phyloP scores from a whole-genome alignment of 2,113 vertebrate genomes.

The Petrocephalus zakoni region DNA sequence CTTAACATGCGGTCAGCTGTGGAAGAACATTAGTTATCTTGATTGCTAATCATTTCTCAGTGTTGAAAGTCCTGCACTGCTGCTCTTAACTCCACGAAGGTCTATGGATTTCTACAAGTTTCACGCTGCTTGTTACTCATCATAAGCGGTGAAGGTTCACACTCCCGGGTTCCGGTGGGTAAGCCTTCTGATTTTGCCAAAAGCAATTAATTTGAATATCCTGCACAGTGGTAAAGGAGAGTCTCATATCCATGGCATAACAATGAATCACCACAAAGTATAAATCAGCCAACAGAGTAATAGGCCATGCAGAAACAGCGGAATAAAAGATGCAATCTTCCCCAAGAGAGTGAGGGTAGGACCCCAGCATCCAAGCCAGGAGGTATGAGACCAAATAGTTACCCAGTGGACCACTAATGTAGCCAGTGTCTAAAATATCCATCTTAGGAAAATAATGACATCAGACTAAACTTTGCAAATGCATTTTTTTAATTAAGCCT shows the following conservation, averaged over 20 bases:
- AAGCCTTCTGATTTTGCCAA: background rate
- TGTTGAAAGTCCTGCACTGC: background rate
- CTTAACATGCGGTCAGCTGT: background rate
- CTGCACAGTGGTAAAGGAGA: background rate
- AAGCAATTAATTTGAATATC: background rate
- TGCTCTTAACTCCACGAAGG: background rate
- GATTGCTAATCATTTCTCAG: constrained; percentile 23
- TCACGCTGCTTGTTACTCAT: background rate
- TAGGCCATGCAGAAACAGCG: background rate
- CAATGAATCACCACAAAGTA: background rate
- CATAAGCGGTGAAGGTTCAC: background rate
- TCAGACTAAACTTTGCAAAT: background rate
- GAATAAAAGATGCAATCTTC: background rate
- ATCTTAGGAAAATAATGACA: background rate
- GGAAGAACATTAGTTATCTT: background rate
- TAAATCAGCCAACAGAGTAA: background rate
- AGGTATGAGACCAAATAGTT: background rate
- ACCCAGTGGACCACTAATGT: background rate
- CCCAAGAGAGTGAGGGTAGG: background rate
- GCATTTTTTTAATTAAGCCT: background rate
- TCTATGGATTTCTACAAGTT: background rate
- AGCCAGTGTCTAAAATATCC: background rate
- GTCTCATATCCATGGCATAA: background rate
- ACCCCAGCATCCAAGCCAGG: background rate
- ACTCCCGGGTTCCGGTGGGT: background rate